phyloP scores from a whole-genome alignment of 1,140 invertebrate genomes.

The Cotesia vestalis region DNA sequence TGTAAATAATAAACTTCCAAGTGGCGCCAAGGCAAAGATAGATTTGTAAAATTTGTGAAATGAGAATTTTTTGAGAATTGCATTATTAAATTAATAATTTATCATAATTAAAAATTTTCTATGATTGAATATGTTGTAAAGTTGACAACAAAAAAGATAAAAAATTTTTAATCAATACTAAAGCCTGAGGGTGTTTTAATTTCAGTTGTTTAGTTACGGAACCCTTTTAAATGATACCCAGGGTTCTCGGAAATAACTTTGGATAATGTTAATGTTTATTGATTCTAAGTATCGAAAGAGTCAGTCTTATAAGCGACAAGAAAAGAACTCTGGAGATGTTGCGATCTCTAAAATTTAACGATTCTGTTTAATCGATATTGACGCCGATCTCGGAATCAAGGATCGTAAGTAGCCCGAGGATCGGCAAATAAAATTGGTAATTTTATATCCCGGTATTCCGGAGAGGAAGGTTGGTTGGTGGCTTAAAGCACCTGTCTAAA shows the following conservation, averaged over 20 bases:
- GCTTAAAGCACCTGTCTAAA: conserved; percentile 27
- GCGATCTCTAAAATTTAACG: conserved; percentile 38
- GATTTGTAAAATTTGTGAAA: too few relatives aligned
- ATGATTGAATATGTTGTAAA: too few relatives aligned
- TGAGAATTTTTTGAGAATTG: too few relatives aligned
- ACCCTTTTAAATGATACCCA: background rate
- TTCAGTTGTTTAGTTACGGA: background rate
- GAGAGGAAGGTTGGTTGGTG: background rate
- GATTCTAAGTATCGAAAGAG: background rate
- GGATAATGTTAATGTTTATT: conserved; percentile 19
- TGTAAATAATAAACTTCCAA: background rate
- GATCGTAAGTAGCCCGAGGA: conserved; percentile 14
- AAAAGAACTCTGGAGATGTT: background rate
- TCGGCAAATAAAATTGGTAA: conserved; percentile 58
- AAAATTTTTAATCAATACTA: background rate
- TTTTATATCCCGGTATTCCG: conserved; percentile 52
- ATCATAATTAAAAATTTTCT: too few relatives aligned
- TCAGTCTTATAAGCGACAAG: background rate
- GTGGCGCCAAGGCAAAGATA: background rate
- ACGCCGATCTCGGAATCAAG: conserved; percentile 56
- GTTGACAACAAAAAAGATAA: too few relatives aligned
- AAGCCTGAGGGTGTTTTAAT: background rate
- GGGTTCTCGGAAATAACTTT: conserved; percentile 3
- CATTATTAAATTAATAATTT: too few relatives aligned
- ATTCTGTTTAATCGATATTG: conserved; percentile 56